Evolutionary conservation across 2,113 vertebrate species (phyloP), one percentile per base, ranked within the genome.

Genomic region (Tetrao urogallus): DNA sequence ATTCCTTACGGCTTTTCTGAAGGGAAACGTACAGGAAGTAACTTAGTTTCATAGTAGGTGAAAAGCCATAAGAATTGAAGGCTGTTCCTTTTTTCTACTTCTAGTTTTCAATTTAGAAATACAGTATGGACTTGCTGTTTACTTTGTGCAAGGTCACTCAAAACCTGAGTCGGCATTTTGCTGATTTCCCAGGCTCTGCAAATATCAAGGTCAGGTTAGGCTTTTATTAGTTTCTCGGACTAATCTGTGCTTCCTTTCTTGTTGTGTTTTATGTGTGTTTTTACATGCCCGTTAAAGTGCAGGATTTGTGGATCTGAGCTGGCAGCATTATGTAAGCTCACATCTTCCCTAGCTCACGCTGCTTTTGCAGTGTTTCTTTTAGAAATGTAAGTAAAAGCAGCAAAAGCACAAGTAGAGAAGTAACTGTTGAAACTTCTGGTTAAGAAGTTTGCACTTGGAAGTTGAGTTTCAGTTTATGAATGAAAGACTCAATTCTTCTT

Each of bases 101-200:
- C 96, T 92, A 43, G 87, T 96, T 96, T 95, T 89, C 82, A 91
- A 79, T 96, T 95, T 88, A 91, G 95, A 95, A 95, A 92, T 64
- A 40, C 87, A 72, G 20, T 85, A 80, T 30, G 64, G 82, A 88
- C 67, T 76, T 17, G 78, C 67, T 96, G 94, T 95, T 94, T 96
- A 92, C 94, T 94, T 95, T 92, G 89, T 71, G 57, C 91, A 95
- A 96, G 96, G 96, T 96, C 95, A 92, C 71, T 95, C 3, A 86
- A 72, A 93, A 89, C 89, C 94, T 94, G 94, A 96, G 91, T 96
- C 0, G 47, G 89, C 95, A 71, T 87, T 96, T 96, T 94, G 56
- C 79, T 96, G 38, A 91, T 94, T 96, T 96, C 89, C 78, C 92
- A 95, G 82, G 89, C 91, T 92, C 91, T 93, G 93, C 89, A 88